A percentile compares a stretch with the other conserved stretches of the same genome.
These are phyloP conservation scores for Oreochromis grahami DNA, from an alignment of 2,797 vertebrate genomes.

Conservation along the genomic window DNA sequence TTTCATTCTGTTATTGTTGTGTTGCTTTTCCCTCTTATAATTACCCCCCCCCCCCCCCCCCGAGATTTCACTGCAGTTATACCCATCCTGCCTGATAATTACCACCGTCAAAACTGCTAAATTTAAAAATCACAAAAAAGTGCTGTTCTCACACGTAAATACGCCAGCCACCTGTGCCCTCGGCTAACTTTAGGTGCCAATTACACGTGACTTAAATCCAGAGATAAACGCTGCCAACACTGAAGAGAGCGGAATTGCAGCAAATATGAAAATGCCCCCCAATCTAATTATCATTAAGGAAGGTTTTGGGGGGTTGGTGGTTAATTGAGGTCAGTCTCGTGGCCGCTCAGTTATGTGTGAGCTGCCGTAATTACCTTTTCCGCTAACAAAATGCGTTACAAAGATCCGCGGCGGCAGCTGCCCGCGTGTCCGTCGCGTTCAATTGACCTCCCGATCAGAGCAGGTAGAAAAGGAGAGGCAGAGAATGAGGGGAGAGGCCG, in stretches of 20 bases:
- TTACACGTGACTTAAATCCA: constrained; percentile 83
- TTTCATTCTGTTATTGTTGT: background rate
- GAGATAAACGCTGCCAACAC: constrained; percentile 82
- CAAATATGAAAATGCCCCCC: constrained; percentile 86
- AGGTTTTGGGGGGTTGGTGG: constrained; percentile 1
- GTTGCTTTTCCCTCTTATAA: background rate
- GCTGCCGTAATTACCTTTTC: constrained; percentile 30
- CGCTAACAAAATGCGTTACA: constrained; percentile 13
- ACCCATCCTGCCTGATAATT: background rate
- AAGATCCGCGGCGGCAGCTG: constrained; percentile 84
- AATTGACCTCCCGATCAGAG: constrained; percentile 81
- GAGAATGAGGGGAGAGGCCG: background rate
- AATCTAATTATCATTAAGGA: constrained; percentile 85
- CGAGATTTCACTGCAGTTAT: background rate
- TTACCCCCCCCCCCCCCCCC: fast-evolving
- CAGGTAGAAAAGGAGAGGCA: constrained; percentile 87
- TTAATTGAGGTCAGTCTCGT: constrained; percentile 41
- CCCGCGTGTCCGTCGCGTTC: constrained; percentile 67
- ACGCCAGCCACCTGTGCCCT: constrained; percentile 67
- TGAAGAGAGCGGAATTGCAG: constrained; percentile 80
- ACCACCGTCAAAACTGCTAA: background rate
- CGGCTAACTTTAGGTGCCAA: constrained; percentile 68
- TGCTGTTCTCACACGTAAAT: constrained; percentile 8
- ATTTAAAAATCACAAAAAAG: background rate
- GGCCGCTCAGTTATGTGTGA: background rate